Evolutionary conservation across 2,113 vertebrate genomes (phyloP).

Genomic region (Climacteris rufus): DNA sequence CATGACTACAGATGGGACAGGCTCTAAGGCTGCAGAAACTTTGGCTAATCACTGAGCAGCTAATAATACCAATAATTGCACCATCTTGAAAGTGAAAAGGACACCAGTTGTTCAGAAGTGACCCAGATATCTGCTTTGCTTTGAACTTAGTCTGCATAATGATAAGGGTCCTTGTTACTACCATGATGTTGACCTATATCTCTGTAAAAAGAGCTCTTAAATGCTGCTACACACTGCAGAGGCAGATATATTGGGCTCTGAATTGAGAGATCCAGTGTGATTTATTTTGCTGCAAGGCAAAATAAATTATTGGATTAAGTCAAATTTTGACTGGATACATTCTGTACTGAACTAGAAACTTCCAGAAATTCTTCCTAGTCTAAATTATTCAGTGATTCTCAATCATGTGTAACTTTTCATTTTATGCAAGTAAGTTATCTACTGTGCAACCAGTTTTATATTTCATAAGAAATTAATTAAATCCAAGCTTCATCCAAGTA

Average conservation of each 20-base stretch:
- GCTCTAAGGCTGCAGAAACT: not conserved
- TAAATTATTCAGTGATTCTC: not conserved
- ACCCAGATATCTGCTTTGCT: not conserved
- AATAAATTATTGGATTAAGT: not conserved
- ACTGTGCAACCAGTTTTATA: not conserved
- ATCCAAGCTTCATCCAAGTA: not conserved
- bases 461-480: not conserved
- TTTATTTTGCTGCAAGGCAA: not conserved
- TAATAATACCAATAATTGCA: not conserved
- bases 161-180: not conserved
- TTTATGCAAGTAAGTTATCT: not conserved
- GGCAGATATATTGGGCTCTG: not conserved
- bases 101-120: not conserved
- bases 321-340: not conserved
- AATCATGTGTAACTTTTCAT: not conserved
- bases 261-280: not conserved
- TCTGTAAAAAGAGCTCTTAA: not conserved
- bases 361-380: not conserved
- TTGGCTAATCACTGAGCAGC: not conserved
- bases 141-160: not conserved
- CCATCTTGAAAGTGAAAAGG: not conserved
- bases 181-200: not conserved
- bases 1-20: not conserved
- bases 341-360: not conserved
- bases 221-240: not conserved